Base-by-base conservation (phyloP, 2,113 vertebrate species). In the Actenoides lindsayi region DNA sequence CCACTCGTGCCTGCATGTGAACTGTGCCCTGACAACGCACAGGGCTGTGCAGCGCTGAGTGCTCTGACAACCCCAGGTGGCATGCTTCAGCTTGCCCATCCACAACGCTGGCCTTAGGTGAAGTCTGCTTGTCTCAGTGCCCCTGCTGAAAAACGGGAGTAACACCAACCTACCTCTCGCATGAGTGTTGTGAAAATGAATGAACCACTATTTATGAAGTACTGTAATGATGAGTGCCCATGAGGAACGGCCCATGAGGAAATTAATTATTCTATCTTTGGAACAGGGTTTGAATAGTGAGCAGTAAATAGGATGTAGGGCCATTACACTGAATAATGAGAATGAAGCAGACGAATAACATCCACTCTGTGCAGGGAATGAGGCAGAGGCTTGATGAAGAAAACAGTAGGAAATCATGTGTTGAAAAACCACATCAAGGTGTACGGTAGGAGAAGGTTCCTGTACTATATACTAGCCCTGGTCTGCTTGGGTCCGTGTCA, bases 231-330 rank as follows among this genome's bases (percentile, higher is more conserved):
- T 95, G 94, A 96, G 95, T 79, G 89, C 95, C 96, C 95, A 84
- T 85, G 96, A 96, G 95, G 87, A 96, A 50, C 89, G 83, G 95
- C 93, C 96, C 90, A 95, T 59, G 92, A 97, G 94, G 95, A 96
- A 96, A 96, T 96, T 95, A 97, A 96, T 96, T 95, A 96, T 95
- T 93, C 92, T 96, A 54, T 96, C 96, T 95, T 92, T 86, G 78
- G 89, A 97, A 87, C 86, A 92, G 91, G 44, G 59, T 87, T 96
- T 96, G 96, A 96, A 96, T 96, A 87, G 90, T 91, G 95, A 95
- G 90, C 90, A 93, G 96, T 96, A 96, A 90, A 96, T 96, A 97
- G 90, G 83, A 90, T 87, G 90, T 96, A 84, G 83, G 87, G 31
- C 92, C 96, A 93, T 96, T 91, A 94, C 77, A 91, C 79, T 93